A percentile compares a stretch with the other conserved stretches of the same genome.
These are phyloP conservation scores for Endomychus coccineus DNA, from an alignment of 2,888 invertebrate species.

Conservation along the genomic window DNA sequence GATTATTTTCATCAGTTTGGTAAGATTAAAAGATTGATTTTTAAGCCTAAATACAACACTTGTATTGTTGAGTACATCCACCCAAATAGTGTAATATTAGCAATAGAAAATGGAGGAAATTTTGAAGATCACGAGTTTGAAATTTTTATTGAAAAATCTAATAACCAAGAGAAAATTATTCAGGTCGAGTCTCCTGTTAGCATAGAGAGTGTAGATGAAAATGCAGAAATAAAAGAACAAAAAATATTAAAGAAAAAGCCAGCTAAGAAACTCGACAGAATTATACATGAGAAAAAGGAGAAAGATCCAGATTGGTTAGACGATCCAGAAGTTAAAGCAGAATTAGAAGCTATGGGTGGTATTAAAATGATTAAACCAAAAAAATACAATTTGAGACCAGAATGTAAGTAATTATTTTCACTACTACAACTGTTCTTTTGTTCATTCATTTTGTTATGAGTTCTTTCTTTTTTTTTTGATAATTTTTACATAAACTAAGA, in stretches of 20 bases:
- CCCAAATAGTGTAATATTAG: slow-evolving; percentile 51
- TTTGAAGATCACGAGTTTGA: slow-evolving; percentile 56
- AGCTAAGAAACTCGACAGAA: slow-evolving; percentile 7
- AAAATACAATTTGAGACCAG: slow-evolving; percentile 33
- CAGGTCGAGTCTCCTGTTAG: too few species aligned
- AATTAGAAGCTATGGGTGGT: slow-evolving; percentile 59
- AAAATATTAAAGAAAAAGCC: slow-evolving; percentile 1
- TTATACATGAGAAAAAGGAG: slow-evolving; percentile 16
- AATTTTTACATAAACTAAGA: too few species aligned
- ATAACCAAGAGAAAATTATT: slow-evolving; percentile 1
- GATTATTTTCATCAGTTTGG: slow-evolving; percentile 68
- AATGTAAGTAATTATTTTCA: too few species aligned
- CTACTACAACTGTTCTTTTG: too few species aligned
- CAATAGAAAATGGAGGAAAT: slow-evolving; percentile 53
- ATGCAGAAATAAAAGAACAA: slow-evolving; percentile 4
- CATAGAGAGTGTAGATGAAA: too few species aligned
- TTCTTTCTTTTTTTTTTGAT: too few species aligned
- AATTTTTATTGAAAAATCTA: slow-evolving; percentile 17
- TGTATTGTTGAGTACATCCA: slow-evolving; percentile 65
- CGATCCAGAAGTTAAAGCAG: slow-evolving; percentile 62
- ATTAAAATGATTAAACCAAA: slow-evolving; percentile 29
- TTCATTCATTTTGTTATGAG: too few species aligned
- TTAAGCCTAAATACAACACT: slow-evolving; percentile 55
- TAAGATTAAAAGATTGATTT: slow-evolving; percentile 55
- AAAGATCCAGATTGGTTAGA: slow-evolving; percentile 50